A percentile compares a stretch with the other conserved stretches of the same genome.
phyloP scores from a whole-genome alignment of 2,797 vertebrate species.

The Petrocephalus schoutedeni region DNA sequence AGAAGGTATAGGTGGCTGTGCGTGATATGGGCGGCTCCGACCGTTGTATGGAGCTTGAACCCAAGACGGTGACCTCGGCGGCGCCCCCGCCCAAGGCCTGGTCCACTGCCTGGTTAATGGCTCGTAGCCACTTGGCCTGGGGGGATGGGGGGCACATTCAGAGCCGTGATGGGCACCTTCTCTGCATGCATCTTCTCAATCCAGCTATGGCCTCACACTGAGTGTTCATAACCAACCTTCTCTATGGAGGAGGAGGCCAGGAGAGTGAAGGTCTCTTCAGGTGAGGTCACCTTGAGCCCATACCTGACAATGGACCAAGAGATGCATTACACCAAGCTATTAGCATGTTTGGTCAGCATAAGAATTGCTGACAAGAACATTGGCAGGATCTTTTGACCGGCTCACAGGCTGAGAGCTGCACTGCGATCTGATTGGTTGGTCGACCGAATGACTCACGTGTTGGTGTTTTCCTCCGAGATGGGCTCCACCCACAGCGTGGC shows the following conservation, averaged over 20 bases:
- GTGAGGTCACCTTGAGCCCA: slow-evolving; percentile 85
- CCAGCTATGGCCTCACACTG: no score
- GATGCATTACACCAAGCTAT: background rate
- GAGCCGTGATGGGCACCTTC: background rate
- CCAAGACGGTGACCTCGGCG: slow-evolving; percentile 49
- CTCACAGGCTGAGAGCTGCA: background rate
- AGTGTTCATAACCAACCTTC: slow-evolving; percentile 66
- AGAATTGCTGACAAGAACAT: background rate
- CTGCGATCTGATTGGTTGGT: background rate
- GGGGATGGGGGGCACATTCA: slow-evolving; percentile 7
- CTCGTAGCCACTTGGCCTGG: slow-evolving; percentile 90
- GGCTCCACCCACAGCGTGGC: slow-evolving; percentile 91
- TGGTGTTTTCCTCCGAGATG: slow-evolving; percentile 79
- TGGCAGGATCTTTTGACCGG: background rate
- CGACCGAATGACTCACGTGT: slow-evolving; percentile 64
- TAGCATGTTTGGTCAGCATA: background rate
- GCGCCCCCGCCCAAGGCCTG: slow-evolving; percentile 70
- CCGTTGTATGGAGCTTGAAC: slow-evolving; percentile 59
- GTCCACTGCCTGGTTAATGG: slow-evolving; percentile 90
- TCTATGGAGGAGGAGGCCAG: slow-evolving; percentile 82
- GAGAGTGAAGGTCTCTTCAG: slow-evolving; percentile 88
- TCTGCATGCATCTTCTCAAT: background rate
- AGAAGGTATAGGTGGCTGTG: slow-evolving; percentile 86
- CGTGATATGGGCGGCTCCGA: slow-evolving; percentile 83
- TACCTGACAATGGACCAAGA: slow-evolving; percentile 57